Evolutionary conservation across 2,797 vertebrate species (phyloP), one percentile per base, ranked within the genome.

Genomic region (Peromyscus eremicus): DNA sequence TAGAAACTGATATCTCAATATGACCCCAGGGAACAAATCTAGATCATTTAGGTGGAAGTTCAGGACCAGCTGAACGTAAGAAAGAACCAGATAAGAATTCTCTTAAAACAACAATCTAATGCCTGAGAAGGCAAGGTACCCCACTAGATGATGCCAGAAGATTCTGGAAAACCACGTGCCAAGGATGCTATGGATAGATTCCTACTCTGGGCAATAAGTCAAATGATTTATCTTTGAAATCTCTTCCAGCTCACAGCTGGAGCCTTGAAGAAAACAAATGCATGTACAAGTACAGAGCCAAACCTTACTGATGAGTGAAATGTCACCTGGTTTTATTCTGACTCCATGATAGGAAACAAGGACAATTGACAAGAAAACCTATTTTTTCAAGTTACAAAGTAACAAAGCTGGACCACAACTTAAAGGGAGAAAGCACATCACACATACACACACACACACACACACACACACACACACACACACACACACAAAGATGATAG

Each of bases 341-440:
- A 73, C 71, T 91, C 49, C 73, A n/a, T 79, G 94, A 94, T 94
- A 97, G 49, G 43, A 86, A 92, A 96, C n/a, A 32, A 94, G 96
- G 93, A 64, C 17, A 27, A 21, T 23, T 49, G 87, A 96, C 40
- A 64, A 71, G 64, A 73, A 95, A 95, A 79, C 95, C 93, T 62
- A 13, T 92, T 86, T 40, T 25, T 46, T 27, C 23, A 75, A 87
- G 75, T n/a, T 21, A 80, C 43, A 88, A 80, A 73, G 75, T n/a
- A 27, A 80, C 29, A 85, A 80, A 73, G 64, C 23, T 21, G 19
- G 12, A 84, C 75, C 83, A 76, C 32, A 79, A 89, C 21, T 49
- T 0, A 14, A 68, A 68, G 29, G 21, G 17, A 49, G n/a, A 49
- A 85, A 49, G 3, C 34, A 49, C 43, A 85, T 68, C 77, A 55